These are phyloP conservation scores for Choloepus hoffmanni DNA, from an alignment of 2,113 vertebrate genomes.

Conservation along the genomic window DNA sequence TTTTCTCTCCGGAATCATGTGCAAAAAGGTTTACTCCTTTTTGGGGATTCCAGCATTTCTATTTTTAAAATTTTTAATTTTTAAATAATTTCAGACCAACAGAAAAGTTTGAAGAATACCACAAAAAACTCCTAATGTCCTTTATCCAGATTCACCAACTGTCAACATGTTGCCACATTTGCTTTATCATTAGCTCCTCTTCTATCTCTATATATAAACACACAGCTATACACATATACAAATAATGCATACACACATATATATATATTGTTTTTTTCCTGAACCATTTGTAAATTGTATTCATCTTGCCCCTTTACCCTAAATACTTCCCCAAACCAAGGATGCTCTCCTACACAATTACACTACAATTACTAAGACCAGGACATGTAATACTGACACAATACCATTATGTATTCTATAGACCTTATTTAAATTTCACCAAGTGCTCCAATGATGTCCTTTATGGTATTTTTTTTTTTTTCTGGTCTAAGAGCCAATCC, in stretches of 20 bases:
- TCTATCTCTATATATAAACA: neutral
- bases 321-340: neutral
- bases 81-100: constrained; percentile 34
- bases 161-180: neutral
- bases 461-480: neutral
- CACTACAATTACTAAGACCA: neutral
- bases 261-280: neutral
- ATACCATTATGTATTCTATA: neutral
- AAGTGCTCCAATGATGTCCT: neutral
- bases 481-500: neutral
- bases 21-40: neutral
- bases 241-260: too few species aligned
- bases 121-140: neutral
- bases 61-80: neutral
- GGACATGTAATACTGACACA: neutral
- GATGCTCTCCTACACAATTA: neutral
- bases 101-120: neutral
- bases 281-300: neutral
- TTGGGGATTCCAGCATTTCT: neutral
- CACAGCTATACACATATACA: too few species aligned
- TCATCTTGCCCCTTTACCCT: neutral
- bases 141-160: neutral
- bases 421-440: neutral
- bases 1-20: neutral
- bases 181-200: neutral